phyloP scores from a whole-genome alignment of 2,888 invertebrate genomes.

The Nomada hirtipes region DNA sequence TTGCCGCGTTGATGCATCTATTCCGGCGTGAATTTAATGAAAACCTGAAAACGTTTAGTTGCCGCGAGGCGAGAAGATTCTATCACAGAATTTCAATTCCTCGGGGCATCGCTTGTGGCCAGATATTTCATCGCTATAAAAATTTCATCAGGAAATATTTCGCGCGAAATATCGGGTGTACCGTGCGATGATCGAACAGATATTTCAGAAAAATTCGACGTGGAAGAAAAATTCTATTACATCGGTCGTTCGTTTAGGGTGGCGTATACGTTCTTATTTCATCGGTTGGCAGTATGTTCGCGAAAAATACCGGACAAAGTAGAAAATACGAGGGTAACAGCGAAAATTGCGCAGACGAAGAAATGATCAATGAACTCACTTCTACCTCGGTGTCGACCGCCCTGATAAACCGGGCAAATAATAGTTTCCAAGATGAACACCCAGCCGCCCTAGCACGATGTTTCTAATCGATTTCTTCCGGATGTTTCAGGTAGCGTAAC shows the following conservation, averaged over 20 bases:
- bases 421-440: not conserved
- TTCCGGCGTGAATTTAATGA: no score
- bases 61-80: not conserved
- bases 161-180: not conserved
- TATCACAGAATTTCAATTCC: not conserved
- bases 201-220: conserved; percentile 18
- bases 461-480: not conserved
- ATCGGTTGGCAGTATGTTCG: not conserved
- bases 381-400: not conserved
- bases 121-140: conserved; percentile 1
- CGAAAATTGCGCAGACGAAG: not conserved
- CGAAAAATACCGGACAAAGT: conserved; percentile 22
- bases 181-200: not conserved
- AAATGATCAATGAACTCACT: not conserved
- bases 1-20: not conserved
- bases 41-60: not conserved
- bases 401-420: not conserved
- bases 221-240: conserved; percentile 32
- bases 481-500: conserved; percentile 50
- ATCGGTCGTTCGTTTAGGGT: conserved; percentile 11
- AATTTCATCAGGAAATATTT: conserved; percentile 10
- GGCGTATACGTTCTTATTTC: conserved; percentile 17
- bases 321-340: conserved; percentile 10
- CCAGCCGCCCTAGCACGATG: not conserved
- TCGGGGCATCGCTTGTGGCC: no score